Percentiles rank a stretch among this genome's conserved stretches.
Evolutionary conservation across 1,140 invertebrate genomes (phyloP).

Genomic region (Oppia nitens): DNA sequence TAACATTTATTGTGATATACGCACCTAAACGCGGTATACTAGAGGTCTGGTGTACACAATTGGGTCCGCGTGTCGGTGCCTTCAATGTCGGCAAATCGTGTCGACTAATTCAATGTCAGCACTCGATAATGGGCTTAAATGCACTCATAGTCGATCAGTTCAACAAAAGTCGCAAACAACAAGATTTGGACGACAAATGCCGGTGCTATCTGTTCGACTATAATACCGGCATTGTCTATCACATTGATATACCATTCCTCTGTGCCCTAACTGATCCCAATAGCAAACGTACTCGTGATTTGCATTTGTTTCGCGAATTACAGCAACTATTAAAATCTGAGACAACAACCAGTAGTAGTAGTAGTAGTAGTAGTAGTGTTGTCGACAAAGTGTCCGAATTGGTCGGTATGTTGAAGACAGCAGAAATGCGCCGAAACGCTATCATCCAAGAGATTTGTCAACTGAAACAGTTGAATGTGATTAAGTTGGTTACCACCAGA

Average conservation of each 20-base stretch:
- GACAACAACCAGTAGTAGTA: background rate
- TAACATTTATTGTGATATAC: conserved; percentile 67
- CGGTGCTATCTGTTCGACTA: conserved; percentile 10
- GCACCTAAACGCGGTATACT: conserved; percentile 60
- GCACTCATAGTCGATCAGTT: background rate
- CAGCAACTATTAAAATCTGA: conserved; percentile 28
- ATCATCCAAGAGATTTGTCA: background rate
- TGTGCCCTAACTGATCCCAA: conserved; percentile 44
- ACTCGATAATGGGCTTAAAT: conserved; percentile 14
- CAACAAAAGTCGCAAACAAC: background rate
- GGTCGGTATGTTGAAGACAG: conserved; percentile 6
- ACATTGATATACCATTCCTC: conserved; percentile 12
- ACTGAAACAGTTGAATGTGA: background rate
- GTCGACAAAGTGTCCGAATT: background rate
- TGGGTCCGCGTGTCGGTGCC: conserved; percentile 68
- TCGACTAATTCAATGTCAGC: conserved; percentile 8
- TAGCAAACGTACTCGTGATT: conserved; percentile 62
- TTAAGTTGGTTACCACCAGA: background rate
- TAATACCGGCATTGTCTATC: background rate
- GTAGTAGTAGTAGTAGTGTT: background rate
- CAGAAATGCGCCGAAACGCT: conserved; percentile 5
- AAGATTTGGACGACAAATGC: background rate
- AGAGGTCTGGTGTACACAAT: conserved; percentile 61
- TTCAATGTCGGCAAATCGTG: conserved; percentile 59
- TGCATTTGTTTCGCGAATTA: conserved; percentile 59